These are phyloP conservation scores for Ommatoiulus sabulosus DNA, from an alignment of 2,888 invertebrate species.

Conservation along the genomic window DNA sequence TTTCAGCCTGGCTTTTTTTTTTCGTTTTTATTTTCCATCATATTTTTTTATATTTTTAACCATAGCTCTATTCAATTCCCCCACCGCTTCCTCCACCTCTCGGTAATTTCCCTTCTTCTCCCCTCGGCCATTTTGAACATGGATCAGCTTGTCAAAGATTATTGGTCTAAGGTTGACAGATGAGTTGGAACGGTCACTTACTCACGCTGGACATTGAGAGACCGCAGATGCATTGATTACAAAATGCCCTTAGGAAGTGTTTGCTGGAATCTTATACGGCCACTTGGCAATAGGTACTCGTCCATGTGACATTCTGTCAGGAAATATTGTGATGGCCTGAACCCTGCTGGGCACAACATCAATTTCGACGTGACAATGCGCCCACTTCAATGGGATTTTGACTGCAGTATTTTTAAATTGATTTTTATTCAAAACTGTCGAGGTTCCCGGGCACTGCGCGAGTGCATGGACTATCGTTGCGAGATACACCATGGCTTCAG, in stretches of 20 bases:
- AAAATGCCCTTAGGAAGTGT: slow-evolving; percentile 44
- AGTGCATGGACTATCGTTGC: neutral
- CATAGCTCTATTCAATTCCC: slow-evolving; percentile 11
- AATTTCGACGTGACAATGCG: slow-evolving; percentile 24
- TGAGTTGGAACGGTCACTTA: slow-evolving; percentile 45
- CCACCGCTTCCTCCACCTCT: neutral
- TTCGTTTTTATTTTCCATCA: slow-evolving; percentile 39
- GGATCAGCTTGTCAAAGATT: slow-evolving; percentile 45
- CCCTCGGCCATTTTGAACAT: slow-evolving; percentile 39
- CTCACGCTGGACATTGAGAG: slow-evolving; percentile 45
- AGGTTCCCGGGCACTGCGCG: neutral
- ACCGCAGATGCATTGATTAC: slow-evolving; percentile 47
- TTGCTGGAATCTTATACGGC: slow-evolving; percentile 48
- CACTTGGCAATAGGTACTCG: slow-evolving; percentile 45
- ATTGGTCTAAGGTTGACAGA: slow-evolving; percentile 48
- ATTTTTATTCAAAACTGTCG: slow-evolving; percentile 11
- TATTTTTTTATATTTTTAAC: slow-evolving; percentile 33
- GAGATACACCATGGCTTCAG: no score
- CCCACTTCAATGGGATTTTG: neutral
- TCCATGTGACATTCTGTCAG: slow-evolving; percentile 47
- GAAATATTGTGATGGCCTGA: slow-evolving; percentile 31
- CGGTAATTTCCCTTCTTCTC: slow-evolving; percentile 7
- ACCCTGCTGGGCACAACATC: slow-evolving; percentile 41
- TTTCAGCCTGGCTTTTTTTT: slow-evolving; percentile 18
- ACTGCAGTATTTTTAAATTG: neutral